These are phyloP conservation scores for Spodoptera littoralis DNA, from an alignment of 2,888 invertebrate genomes.

Conservation along the genomic window DNA sequence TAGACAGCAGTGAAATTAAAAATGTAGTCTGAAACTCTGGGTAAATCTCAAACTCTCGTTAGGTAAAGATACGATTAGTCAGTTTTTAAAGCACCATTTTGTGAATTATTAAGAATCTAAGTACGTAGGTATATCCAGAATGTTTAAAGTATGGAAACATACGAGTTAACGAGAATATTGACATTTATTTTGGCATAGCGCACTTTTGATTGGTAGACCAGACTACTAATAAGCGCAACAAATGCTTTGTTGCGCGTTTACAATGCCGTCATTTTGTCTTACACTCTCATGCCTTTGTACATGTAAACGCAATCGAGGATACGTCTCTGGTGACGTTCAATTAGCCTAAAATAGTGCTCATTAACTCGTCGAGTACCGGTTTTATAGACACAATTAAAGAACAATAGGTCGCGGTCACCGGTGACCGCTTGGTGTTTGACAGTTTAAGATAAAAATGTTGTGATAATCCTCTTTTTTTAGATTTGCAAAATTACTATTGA, in stretches of 20 bases:
- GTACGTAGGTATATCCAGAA: no score
- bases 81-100: no score
- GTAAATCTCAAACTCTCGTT: no score
- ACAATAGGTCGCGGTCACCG: no score
- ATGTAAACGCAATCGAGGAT: constrained; percentile 60
- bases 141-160: constrained; percentile 49
- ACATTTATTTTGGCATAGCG: constrained; percentile 74
- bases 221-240: constrained; percentile 63
- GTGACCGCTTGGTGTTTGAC: no score
- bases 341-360: constrained; percentile 72
- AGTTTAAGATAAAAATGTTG: constrained; percentile 65
- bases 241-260: constrained; percentile 70
- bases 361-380: no score
- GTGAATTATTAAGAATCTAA: no score
- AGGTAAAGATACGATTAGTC: no score
- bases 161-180: constrained; percentile 65
- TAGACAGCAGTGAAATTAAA: no score
- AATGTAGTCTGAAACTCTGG: no score
- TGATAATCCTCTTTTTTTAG: constrained; percentile 53
- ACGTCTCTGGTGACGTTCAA: constrained; percentile 68
- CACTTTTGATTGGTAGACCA: constrained; percentile 60
- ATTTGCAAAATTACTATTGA: constrained; percentile 15
- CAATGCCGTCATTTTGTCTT: constrained; percentile 71
- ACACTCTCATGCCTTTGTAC: constrained; percentile 66
- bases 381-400: no score